A percentile compares a stretch with the other conserved stretches of the same genome.
Conservation (phyloP, 92 coral and sea anemone species). For the Meandrina meandrites region DNA sequence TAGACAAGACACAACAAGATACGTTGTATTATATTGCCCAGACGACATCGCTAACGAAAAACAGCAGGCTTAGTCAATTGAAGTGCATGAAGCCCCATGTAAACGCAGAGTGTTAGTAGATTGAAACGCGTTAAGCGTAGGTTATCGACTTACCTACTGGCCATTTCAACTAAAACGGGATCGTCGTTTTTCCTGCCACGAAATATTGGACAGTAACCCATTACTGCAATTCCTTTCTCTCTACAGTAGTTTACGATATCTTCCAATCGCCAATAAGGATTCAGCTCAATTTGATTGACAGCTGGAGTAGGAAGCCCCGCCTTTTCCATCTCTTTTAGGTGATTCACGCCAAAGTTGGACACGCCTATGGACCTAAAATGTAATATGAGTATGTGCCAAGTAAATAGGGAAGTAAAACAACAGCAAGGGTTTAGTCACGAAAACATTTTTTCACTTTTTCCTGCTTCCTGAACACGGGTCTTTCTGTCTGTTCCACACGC, state of each 20-base stretch:
- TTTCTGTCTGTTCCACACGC: too few relatives aligned
- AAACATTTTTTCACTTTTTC: too few relatives aligned
- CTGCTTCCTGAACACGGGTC: too few relatives aligned
- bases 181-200: conserved; percentile 49
- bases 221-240: conserved; percentile 56
- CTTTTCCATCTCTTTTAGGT: conserved; percentile 64
- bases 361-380: conserved; percentile 74
- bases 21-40: too few relatives aligned
- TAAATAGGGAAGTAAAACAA: neutral
- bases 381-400: neutral
- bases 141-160: too few relatives aligned
- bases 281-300: conserved; percentile 82
- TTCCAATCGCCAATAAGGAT: conserved; percentile 78
- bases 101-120: too few relatives aligned
- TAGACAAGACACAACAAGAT: too few relatives aligned
- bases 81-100: too few relatives aligned
- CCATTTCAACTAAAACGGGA: conserved; percentile 15
- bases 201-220: conserved; percentile 69
- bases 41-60: too few relatives aligned
- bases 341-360: conserved; percentile 73
- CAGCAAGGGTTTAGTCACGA: neutral
- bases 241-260: conserved; percentile 64
- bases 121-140: too few relatives aligned
- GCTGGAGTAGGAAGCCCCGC: conserved; percentile 78
- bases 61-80: too few relatives aligned